Base-by-base conservation (phyloP, 2,797 vertebrate genomes). In the Trematomus bernacchii region DNA sequence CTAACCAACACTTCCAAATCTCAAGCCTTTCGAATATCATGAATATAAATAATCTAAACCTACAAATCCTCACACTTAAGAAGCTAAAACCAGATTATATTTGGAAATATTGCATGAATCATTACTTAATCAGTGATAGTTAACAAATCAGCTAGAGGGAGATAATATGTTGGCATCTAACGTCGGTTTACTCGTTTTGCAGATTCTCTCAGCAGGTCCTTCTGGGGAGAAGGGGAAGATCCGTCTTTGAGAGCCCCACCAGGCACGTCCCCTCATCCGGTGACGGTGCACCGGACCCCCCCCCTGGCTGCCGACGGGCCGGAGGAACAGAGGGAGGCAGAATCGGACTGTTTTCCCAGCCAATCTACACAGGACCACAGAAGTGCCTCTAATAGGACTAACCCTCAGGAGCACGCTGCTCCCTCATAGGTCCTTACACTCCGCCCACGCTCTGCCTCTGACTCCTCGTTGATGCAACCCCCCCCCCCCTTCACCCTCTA, bases 381-480 rank as follows among this genome's bases (percentile, higher is more conserved):
- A 85, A 94, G 92, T 83, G 94, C 94, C 85, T 95, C 95, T 65
- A 92, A 87, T 67, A 97, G 97, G 95, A 98, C 98, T 96, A 96
- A 71, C 90, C 93, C 85, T 80, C 95, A 92, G 43, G 95, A 95
- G 83, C 92, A 89, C 6, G 63, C 71, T 14, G 93, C 96, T 73
- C 91, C 95, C 77, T 96, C 97, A 87, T 98, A 96, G 94, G 88
- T 62, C 83, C 64, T 65, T 10, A 47, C 60, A 66, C 53, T 73
- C 54, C 50, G 5, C 68, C 79, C 78, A 46, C 66, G 80, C 74
- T 77, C 67, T 71, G 80, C 79, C 85, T 70, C 75, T 52, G 73
- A 77, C 67, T 86, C 72, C 88, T 90, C 73, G 53, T 3, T 76
- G 53, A 84, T 85, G 68, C 48, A 75, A 74, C 85, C 84, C 14